A percentile compares a stretch with the other conserved stretches of the same genome.
These are phyloP conservation scores for Oriolus oriolus DNA, from an alignment of 2,113 vertebrate genomes.

Conservation along the genomic window DNA sequence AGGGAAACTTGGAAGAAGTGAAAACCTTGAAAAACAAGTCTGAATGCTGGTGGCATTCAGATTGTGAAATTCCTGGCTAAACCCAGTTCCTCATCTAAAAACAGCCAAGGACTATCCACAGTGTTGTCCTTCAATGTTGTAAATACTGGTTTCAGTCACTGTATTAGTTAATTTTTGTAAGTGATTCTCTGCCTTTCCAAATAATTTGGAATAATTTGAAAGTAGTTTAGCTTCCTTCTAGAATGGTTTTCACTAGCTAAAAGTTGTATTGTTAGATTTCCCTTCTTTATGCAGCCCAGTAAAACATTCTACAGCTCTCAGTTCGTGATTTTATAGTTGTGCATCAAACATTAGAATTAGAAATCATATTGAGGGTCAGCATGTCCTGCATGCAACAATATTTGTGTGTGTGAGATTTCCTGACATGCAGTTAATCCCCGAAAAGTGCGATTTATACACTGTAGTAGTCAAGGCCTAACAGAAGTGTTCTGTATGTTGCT, in stretches of 20 bases:
- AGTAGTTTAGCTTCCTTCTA: neutral
- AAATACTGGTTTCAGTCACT: neutral
- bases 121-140: neutral
- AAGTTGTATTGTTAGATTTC: neutral
- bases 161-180: neutral
- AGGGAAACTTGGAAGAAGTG: neutral
- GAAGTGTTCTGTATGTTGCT: neutral
- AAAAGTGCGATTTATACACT: neutral
- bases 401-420: neutral
- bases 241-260: neutral
- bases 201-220: neutral
- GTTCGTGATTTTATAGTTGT: neutral
- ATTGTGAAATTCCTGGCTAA: neutral
- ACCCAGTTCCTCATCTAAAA: neutral
- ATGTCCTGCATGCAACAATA: neutral
- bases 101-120: neutral
- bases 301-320: neutral
- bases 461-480: neutral
- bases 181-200: neutral
- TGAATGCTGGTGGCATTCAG: neutral
- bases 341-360: neutral
- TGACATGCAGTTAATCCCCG: neutral
- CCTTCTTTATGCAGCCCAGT: neutral
- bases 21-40: neutral
- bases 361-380: neutral